Percentiles rank a stretch among this genome's conserved stretches.
These are phyloP conservation scores for Helicoverpa armigera DNA, from an alignment of 1,140 invertebrate species.

Conservation along the genomic window DNA sequence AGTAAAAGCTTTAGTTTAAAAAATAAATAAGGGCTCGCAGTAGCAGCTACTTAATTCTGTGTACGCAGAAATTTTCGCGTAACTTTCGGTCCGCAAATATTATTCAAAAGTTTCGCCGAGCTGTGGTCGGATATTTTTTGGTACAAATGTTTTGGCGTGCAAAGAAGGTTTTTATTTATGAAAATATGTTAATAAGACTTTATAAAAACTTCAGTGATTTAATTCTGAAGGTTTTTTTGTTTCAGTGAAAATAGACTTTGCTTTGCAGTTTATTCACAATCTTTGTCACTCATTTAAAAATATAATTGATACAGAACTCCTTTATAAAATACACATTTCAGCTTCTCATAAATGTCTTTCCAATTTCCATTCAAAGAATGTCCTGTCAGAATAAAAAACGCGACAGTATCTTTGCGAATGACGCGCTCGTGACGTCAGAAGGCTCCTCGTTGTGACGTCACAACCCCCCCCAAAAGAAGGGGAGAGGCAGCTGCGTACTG, in stretches of 20 bases:
- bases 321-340: no score
- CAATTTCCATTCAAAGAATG: slow-evolving; percentile 24
- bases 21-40: slow-evolving; percentile 4
- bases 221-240: no score
- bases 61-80: background rate
- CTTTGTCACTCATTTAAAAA: no score
- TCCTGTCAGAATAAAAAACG: background rate
- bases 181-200: no score
- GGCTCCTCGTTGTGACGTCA: slow-evolving; percentile 65
- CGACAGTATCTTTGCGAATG: slow-evolving; percentile 39
- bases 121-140: background rate
- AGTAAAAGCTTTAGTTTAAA: slow-evolving; percentile 13
- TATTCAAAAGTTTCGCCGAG: background rate
- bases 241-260: no score
- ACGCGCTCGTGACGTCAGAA: slow-evolving; percentile 63
- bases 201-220: no score
- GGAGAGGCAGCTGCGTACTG: slow-evolving; percentile 59
- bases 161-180: no score
- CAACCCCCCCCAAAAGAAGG: slow-evolving; percentile 1
- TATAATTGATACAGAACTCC: no score
- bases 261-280: no score
- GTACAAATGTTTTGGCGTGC: background rate
- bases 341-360: background rate
- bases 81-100: slow-evolving; percentile 10
- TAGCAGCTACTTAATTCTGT: slow-evolving; percentile 31